A percentile compares a stretch with the other conserved stretches of the same genome.
Evolutionary conservation across 2,888 invertebrate genomes (phyloP).

Genomic region (Cotesia congregata): DNA sequence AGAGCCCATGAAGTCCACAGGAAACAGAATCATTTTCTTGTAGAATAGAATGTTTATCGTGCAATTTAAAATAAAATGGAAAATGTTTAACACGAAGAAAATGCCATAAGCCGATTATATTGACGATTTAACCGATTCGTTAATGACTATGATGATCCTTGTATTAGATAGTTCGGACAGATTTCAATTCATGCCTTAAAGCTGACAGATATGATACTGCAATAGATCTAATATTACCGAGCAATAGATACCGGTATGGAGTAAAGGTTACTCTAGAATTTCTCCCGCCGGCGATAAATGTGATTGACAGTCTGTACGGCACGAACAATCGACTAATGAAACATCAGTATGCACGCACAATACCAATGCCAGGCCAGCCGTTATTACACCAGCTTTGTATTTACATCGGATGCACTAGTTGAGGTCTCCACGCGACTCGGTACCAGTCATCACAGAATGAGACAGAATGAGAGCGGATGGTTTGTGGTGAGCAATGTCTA

Average conservation of each 20-base stretch:
- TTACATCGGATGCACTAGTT: slow-evolving; percentile 41
- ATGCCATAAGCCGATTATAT: not conserved
- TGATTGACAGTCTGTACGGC: slow-evolving; percentile 65
- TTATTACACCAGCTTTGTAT: slow-evolving; percentile 59
- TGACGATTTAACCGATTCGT: not conserved
- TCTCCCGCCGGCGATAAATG: slow-evolving; percentile 59
- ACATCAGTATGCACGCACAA: slow-evolving; percentile 67
- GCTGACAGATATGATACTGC: not conserved
- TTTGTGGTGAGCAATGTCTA: slow-evolving; percentile 28
- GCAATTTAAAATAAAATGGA: not conserved
- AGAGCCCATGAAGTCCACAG: slow-evolving; percentile 14
- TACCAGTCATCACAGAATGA: slow-evolving; percentile 18
- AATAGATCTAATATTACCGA: slow-evolving; percentile 41
- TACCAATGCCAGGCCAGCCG: slow-evolving; percentile 52
- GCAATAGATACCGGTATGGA: slow-evolving; percentile 42
- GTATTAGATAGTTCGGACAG: not conserved
- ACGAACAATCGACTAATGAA: slow-evolving; percentile 67
- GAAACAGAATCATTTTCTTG: slow-evolving; percentile 22
- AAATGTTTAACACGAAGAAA: not conserved
- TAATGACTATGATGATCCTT: not conserved
- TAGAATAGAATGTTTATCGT: not conserved
- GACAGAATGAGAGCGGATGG: slow-evolving; percentile 4
- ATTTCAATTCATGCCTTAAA: not conserved
- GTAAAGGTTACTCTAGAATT: slow-evolving; percentile 51
- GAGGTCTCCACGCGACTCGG: slow-evolving; percentile 5